A percentile compares a stretch with the other conserved stretches of the same genome.
These are phyloP conservation scores for Mercenaria mercenaria DNA, from an alignment of 1,140 invertebrate species.

Conservation along the genomic window DNA sequence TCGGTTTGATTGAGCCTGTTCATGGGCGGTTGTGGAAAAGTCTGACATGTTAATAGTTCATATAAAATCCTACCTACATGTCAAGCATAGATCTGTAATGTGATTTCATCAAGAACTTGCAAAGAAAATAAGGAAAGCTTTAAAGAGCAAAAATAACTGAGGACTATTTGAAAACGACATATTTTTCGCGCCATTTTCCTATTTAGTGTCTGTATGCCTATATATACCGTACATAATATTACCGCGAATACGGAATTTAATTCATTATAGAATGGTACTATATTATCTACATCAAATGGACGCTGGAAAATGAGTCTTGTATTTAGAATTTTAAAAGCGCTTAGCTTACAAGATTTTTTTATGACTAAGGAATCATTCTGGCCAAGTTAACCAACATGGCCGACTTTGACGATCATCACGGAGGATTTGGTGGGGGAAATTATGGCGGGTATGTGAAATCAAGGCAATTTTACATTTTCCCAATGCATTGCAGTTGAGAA, in stretches of 20 bases:
- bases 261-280: background rate
- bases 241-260: background rate
- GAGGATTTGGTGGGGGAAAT: slow-evolving; percentile 41
- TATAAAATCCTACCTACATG: too few species aligned
- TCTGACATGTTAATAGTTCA: too few species aligned
- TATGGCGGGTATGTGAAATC: slow-evolving; percentile 45
- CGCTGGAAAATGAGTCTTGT: background rate
- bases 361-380: slow-evolving; percentile 9
- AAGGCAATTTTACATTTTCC: background rate
- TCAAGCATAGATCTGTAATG: too few species aligned
- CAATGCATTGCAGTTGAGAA: background rate
- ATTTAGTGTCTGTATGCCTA: too few species aligned
- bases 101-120: too few species aligned
- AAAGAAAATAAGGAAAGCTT: too few species aligned
- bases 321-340: slow-evolving; percentile 1
- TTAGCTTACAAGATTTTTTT: background rate
- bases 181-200: too few species aligned
- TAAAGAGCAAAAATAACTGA: too few species aligned
- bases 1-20: too few species aligned
- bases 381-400: slow-evolving; percentile 57
- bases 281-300: background rate
- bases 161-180: too few species aligned
- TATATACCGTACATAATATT: too few species aligned
- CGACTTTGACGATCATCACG: slow-evolving; percentile 53
- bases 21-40: too few species aligned